Percentiles rank a stretch among this genome's conserved stretches.
Evolutionary conservation across 1,140 invertebrate genomes (phyloP).

Genomic region (Halesus radiatus): DNA sequence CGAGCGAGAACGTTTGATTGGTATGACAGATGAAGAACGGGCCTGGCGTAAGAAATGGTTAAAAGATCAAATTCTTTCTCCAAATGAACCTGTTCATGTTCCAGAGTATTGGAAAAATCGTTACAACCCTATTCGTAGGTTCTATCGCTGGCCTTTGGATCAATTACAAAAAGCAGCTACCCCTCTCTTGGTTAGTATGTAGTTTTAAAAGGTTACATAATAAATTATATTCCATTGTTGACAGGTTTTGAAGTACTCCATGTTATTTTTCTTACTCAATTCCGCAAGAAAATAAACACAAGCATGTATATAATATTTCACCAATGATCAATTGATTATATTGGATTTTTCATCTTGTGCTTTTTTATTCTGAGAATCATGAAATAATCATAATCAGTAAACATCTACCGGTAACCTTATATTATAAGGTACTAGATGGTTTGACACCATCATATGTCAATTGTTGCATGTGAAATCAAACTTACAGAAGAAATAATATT

Average conservation of each 20-base stretch:
- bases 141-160: conserved; percentile 82
- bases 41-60: conserved; percentile 86
- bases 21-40: conserved; percentile 88
- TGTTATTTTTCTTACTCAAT: neutral
- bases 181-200: conserved; percentile 73
- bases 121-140: conserved; percentile 83
- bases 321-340: too few relatives aligned
- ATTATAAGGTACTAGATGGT: too few relatives aligned
- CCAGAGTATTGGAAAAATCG: conserved; percentile 77
- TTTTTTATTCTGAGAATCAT: too few relatives aligned
- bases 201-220: conserved; percentile 33
- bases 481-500: too few relatives aligned
- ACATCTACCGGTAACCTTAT: too few relatives aligned
- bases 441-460: too few relatives aligned
- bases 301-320: too few relatives aligned
- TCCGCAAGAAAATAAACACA: neutral
- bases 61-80: conserved; percentile 83
- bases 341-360: too few relatives aligned
- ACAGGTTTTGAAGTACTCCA: too few relatives aligned
- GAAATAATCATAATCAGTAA: too few relatives aligned
- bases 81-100: conserved; percentile 79
- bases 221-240: neutral
- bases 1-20: conserved; percentile 83
- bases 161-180: conserved; percentile 70
- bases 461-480: too few relatives aligned